Percentiles rank a stretch among this genome's conserved stretches.
Evolutionary conservation across 2,888 invertebrate genomes (phyloP).

Genomic region (Halictus quadricinctus): DNA sequence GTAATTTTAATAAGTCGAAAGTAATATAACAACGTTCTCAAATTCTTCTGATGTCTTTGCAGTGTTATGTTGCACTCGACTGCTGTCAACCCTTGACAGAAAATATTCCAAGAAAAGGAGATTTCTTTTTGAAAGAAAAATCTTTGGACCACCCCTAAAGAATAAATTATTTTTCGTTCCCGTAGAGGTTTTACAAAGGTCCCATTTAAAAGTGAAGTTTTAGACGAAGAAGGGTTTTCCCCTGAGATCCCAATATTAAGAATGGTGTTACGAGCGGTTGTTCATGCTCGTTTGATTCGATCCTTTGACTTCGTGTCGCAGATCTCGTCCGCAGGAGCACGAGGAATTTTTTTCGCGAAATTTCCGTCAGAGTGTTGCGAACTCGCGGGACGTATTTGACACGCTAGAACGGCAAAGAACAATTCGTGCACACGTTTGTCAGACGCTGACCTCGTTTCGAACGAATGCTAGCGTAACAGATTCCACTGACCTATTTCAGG

Average conservation of each 20-base stretch:
- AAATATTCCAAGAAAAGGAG: neutral
- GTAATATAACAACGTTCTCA: no score
- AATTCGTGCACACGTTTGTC: conserved; percentile 10
- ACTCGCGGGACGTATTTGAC: neutral
- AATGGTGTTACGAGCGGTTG: neutral
- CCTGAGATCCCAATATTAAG: neutral
- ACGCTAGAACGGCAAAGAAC: conserved; percentile 3
- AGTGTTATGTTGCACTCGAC: no score
- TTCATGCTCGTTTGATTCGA: neutral
- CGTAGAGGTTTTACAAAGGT: neutral
- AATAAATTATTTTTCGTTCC: neutral
- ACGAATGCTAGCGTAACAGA: conserved; percentile 26
- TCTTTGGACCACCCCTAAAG: neutral
- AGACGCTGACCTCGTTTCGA: conserved; percentile 17
- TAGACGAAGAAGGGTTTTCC: neutral
- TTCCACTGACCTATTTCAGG: conserved; percentile 23
- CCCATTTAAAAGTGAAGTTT: no score
- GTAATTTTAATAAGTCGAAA: no score
- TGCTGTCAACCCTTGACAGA: no score
- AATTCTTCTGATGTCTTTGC: no score
- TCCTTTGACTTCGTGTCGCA: neutral
- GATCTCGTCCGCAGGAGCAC: conserved; percentile 15
- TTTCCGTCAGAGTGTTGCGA: neutral
- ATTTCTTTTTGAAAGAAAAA: neutral
- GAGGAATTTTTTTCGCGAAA: neutral